Evolutionary conservation across 2,797 vertebrate species (phyloP).

Genomic region (Lutjanus campechanus): DNA sequence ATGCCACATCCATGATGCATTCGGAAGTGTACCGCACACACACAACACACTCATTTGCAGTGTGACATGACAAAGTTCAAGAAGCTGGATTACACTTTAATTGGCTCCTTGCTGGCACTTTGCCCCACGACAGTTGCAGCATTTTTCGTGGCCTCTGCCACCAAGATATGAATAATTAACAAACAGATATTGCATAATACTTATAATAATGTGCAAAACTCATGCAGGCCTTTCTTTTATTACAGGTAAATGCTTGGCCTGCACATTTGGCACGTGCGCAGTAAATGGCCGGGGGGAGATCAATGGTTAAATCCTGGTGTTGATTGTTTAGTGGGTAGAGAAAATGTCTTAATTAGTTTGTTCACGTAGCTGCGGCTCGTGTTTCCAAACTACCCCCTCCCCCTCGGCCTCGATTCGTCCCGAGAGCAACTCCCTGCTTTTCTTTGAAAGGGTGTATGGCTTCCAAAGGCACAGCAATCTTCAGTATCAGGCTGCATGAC

Average conservation of each 20-base stretch:
- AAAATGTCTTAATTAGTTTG: conserved; percentile 78
- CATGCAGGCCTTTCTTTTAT: conserved; percentile 46
- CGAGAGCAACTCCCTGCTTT: conserved; percentile 42
- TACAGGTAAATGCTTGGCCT: conserved; percentile 59
- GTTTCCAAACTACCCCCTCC: conserved; percentile 47
- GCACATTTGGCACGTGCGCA: conserved; percentile 53
- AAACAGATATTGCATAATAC: conserved; percentile 37
- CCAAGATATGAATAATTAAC: conserved; percentile 46
- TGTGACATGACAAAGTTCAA: conserved; percentile 26
- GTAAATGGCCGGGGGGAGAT: conserved; percentile 57
- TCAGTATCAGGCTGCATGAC: conserved; percentile 50
- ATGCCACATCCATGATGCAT: conserved; percentile 7
- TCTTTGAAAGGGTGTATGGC: conserved; percentile 44
- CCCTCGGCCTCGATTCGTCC: conserved; percentile 23
- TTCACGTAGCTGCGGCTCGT: conserved; percentile 42
- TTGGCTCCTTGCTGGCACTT: conserved; percentile 28
- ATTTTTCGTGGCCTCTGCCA: conserved; percentile 44
- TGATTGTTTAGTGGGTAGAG: conserved; percentile 76
- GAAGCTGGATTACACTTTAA: conserved; percentile 34
- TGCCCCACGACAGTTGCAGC: conserved; percentile 26
- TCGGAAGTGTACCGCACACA: conserved; percentile 13
- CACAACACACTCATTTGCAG: conserved; percentile 24
- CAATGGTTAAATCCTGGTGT: conserved; percentile 69
- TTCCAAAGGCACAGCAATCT: conserved; percentile 58
- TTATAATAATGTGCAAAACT: conserved; percentile 24